These are phyloP conservation scores for Tinea semifulvella DNA, from an alignment of 2,888 invertebrate genomes.

Conservation along the genomic window DNA sequence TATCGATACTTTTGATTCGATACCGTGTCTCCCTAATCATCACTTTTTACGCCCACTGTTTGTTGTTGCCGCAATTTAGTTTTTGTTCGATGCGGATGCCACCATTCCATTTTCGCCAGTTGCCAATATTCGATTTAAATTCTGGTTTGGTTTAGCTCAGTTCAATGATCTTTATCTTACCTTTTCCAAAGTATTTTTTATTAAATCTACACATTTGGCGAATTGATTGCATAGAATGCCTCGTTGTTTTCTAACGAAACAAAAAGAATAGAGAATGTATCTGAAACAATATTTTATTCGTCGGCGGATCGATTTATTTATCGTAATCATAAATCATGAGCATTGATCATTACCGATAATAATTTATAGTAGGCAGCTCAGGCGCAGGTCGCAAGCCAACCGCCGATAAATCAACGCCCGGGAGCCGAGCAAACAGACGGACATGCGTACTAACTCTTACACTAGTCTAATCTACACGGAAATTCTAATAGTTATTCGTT, in stretches of 20 bases:
- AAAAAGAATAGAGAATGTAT: conserved; percentile 5
- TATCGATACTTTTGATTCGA: no score
- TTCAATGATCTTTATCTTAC: no score
- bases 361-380: conserved; percentile 45
- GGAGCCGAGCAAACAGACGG: conserved; percentile 18
- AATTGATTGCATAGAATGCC: no score
- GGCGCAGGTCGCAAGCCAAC: conserved; percentile 23
- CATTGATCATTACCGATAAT: conserved; percentile 54
- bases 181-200: no score
- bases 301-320: conserved; percentile 48
- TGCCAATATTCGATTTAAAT: no score
- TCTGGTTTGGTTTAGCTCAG: no score
- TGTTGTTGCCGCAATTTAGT: not conserved
- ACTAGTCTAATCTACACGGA: conserved; percentile 3
- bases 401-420: conserved; percentile 35
- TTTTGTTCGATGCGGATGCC: not conserved
- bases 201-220: no score
- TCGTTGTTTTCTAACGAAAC: no score
- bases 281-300: conserved; percentile 31
- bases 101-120: no score
- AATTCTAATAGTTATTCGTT: no score
- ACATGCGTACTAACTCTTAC: conserved; percentile 6
- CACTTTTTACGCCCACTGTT: no score
- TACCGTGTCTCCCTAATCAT: no score
- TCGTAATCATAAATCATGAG: conserved; percentile 52